Evolutionary conservation across 2,888 invertebrate genomes (phyloP).

Genomic region (Stomorhina lunata): DNA sequence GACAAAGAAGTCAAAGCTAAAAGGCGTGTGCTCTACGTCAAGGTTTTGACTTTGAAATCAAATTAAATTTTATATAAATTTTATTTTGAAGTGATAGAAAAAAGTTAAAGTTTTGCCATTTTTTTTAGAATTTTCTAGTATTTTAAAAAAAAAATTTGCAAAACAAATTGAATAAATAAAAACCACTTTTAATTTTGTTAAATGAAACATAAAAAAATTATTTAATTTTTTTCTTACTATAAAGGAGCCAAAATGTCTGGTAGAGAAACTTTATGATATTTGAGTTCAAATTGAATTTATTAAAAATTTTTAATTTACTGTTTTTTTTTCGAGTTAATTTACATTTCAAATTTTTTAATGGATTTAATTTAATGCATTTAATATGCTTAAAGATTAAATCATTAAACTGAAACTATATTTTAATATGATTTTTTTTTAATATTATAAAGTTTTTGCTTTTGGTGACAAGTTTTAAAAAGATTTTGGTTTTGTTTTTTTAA

Average conservation of each 20-base stretch:
- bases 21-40: conserved; percentile 74
- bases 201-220: background rate
- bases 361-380: conserved; percentile 26
- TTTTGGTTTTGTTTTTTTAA: background rate
- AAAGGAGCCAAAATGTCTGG: conserved; percentile 60
- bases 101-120: background rate
- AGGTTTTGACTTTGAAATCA: conserved; percentile 73
- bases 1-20: conserved; percentile 65
- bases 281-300: background rate
- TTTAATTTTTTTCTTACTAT: background rate
- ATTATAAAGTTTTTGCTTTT: background rate
- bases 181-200: background rate
- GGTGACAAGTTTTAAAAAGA: background rate
- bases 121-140: background rate
- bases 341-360: conserved; percentile 35
- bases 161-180: background rate
- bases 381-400: conserved; percentile 34
- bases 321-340: conserved; percentile 15
- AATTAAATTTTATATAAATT: conserved; percentile 66
- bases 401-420: background rate
- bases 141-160: background rate
- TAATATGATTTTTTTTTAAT: background rate
- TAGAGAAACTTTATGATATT: conserved; percentile 30
- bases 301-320: conserved; percentile 9
- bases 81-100: background rate